Evolutionary conservation across 2,113 vertebrate species (phyloP), one percentile per base, ranked within the genome.

Genomic region (Climacteris rufus): DNA sequence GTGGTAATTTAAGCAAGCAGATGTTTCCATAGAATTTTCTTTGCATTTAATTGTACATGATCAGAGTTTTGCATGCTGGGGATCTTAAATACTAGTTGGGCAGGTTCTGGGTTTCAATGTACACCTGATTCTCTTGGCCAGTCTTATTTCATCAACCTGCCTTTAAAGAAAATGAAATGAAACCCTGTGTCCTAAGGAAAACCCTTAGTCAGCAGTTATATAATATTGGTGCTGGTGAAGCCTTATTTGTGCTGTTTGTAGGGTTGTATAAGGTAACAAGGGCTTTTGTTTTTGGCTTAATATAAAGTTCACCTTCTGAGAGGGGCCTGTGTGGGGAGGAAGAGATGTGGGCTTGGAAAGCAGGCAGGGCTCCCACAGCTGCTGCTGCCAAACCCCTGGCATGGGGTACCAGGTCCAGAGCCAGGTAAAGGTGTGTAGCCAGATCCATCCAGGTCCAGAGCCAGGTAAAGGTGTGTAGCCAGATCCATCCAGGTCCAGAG

Each of bases 1-100:
- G 88, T 81, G 94, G 85, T 85, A 72, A 64, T 82, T 91, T 49
- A 72, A 95, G 94, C 76, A 82, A 44, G 65, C n/a, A 71, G 66
- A 57, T 66, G 40, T 90, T 96, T 96, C 92, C 77, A 78, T 44
- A 54, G 94, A 49, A 63, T 96, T 96, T 94, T 94, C 90, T 95
- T 83, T 87, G 69, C 77, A 60, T 89, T 93, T 84, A 37, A 14
- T 92, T 97, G 82, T 68, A 13, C 50, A 54, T 10, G 66, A 83
- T 89, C 94, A 59, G 69, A 49, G 39, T 39, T 95, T 83, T 95
- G 76, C 89, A 69, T 44, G 77, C 70, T 68, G 28, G 76, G 50
- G 66, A 94, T 94, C 82, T 74, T 87, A 66, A 94, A 61, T 94
- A 96, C 86, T 39, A 18, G 87, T 47, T 47, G 45, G 83, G 87